phyloP scores from a whole-genome alignment of 2,113 vertebrate genomes.

The Coregonus clupeaformis region DNA sequence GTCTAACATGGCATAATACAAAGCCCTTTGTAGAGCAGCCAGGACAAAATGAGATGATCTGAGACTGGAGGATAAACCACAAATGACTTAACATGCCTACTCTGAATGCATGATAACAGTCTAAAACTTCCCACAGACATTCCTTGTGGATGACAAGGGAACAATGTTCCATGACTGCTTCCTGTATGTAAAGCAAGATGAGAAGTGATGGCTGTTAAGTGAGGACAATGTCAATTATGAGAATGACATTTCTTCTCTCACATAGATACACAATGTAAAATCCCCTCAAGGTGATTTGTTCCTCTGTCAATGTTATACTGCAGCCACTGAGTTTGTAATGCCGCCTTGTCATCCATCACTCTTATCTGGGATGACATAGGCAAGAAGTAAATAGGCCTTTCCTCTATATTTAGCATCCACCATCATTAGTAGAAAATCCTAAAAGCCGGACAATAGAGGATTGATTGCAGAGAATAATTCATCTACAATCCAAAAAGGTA shows the following conservation, averaged over 20 bases:
- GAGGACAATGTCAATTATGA: constrained; percentile 4
- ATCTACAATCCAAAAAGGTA: constrained; percentile 21
- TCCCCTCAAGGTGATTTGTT: constrained; percentile 1
- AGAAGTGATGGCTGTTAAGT: neutral
- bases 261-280: constrained; percentile 10
- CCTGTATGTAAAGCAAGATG: neutral
- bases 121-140: constrained; percentile 10
- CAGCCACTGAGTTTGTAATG: neutral
- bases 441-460: constrained; percentile 28
- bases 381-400: constrained; percentile 11
- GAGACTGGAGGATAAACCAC: constrained; percentile 21
- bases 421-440: constrained; percentile 32
- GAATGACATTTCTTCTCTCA: neutral
- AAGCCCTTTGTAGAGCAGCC: neutral
- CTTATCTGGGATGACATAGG: constrained; percentile 17
- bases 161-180: constrained; percentile 11
- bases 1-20: neutral
- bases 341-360: constrained; percentile 4
- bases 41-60: constrained; percentile 4
- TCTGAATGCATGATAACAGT: constrained; percentile 17
- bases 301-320: constrained; percentile 1
- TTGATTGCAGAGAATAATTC: constrained; percentile 37
- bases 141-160: constrained; percentile 9
- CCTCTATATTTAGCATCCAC: constrained; percentile 37
- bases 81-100: neutral